A percentile compares a stretch with the other conserved stretches of the same genome.
These are phyloP conservation scores for Cinclus mexicanus DNA, from an alignment of 2,113 vertebrate species.

Conservation along the genomic window DNA sequence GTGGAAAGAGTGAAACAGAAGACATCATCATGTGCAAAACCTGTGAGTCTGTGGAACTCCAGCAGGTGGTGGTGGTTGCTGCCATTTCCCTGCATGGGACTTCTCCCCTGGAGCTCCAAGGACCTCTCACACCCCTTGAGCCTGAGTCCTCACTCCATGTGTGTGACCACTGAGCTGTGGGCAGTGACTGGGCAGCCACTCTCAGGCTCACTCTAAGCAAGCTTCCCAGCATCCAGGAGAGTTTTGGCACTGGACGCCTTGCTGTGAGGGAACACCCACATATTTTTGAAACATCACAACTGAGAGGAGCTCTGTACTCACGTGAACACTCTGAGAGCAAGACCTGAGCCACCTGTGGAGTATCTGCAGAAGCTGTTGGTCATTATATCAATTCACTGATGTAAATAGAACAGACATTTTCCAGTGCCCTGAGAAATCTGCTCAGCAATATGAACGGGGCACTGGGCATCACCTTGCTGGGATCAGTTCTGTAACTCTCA, in stretches of 20 bases:
- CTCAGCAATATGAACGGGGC: not conserved
- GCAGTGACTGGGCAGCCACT: not conserved
- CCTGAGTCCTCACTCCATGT: too few relatives aligned
- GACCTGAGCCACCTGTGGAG: not conserved
- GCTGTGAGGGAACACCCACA: not conserved
- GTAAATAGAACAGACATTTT: not conserved
- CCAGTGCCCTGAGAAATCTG: not conserved
- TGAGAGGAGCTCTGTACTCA: not conserved
- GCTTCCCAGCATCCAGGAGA: not conserved
- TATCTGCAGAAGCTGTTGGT: not conserved
- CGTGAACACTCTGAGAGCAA: not conserved
- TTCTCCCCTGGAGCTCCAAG: not conserved
- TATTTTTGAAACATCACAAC: not conserved
- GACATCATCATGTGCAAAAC: not conserved
- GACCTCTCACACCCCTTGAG: not conserved
- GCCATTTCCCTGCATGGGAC: not conserved
- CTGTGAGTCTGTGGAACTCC: not conserved
- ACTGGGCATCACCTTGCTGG: not conserved
- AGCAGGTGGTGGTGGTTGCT: not conserved
- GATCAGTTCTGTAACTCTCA: not conserved
- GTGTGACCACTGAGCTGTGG: not conserved
- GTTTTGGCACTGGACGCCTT: not conserved
- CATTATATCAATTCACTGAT: not conserved
- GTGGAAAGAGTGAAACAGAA: not conserved
- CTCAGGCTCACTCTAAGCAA: not conserved